Evolutionary conservation across 2,888 invertebrate species (phyloP).

Genomic region (Ectemnius lituratus): DNA sequence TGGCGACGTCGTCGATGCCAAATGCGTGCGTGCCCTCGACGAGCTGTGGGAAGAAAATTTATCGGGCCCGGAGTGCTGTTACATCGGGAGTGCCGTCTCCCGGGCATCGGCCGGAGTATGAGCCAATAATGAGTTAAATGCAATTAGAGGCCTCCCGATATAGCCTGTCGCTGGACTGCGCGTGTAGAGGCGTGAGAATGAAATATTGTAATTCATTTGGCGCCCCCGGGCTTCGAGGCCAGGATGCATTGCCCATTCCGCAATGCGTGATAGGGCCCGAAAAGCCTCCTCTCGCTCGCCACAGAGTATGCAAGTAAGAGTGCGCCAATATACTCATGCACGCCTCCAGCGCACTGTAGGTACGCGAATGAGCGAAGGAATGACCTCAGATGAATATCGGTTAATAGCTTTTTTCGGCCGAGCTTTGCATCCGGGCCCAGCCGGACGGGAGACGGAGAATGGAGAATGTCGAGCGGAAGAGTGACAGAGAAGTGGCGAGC

Average conservation of each 20-base stretch:
- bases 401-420: constrained; percentile 73
- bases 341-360: constrained; percentile 35
- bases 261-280: constrained; percentile 64
- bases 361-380: constrained; percentile 61
- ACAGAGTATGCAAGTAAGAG: constrained; percentile 24
- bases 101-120: constrained; percentile 21
- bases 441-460: constrained; percentile 26
- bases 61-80: too few species aligned
- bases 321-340: constrained; percentile 18
- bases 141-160: constrained; percentile 58
- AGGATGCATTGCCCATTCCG: constrained; percentile 65
- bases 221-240: constrained; percentile 63
- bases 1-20: too few species aligned
- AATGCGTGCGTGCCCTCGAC: constrained; percentile 15
- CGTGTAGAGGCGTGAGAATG: constrained; percentile 67
- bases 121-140: constrained; percentile 64
- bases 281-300: constrained; percentile 40
- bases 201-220: constrained; percentile 71
- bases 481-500: constrained; percentile 1
- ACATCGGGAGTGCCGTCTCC: too few species aligned
- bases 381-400: constrained; percentile 75
- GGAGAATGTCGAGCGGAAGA: background rate
- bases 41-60: constrained; percentile 20
- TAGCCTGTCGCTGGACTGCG: constrained; percentile 49
- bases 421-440: constrained; percentile 47